Base-by-base conservation (phyloP, 1,140 invertebrate genomes). In the Drosophila repletoides region DNA sequence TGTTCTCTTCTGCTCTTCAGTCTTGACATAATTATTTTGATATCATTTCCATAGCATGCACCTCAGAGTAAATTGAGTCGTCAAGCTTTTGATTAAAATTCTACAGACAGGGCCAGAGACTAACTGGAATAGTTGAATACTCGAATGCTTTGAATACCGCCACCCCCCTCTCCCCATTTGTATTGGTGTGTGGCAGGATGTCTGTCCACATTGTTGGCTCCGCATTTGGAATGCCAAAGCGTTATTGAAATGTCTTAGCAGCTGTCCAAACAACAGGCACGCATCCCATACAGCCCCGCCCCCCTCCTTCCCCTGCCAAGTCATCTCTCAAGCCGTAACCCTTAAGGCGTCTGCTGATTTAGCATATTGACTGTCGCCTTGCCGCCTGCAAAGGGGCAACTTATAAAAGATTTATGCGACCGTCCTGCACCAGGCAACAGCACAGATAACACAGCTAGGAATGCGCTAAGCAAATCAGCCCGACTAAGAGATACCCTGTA, bases 361-460 rank as follows among this genome's bases (percentile, higher is more conserved):
- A 88, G 74, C 84, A 88, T 88, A 88, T 88, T 88, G 84, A 88
- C 84, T 88, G 77, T n/a, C n/a, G n/a, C n/a, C 77, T 87, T 74
- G 64, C 22, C 26, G 41, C 36, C 22, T 26, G 58, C 74, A 75
- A 80, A 80, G 68, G 58, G 46, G 33, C 38, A 75, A 88, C 75
- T 88, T 88, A 88, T 88, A 88, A 48, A 88, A 88, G 84, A 88
- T 88, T 88, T 88, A 88, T 88, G 84, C 60, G 69, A 28, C 48
- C 61, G 67, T 45, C 60, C 67, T 60, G 64, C 60, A 68, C 72
- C 69, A 61, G 73, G 79, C 79, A 77, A 83, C 77, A 73, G 69
- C 72, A 55, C 28, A 83, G 77, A 83, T 83, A n/a, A n/a, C n/a
- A n/a, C n/a, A n/a, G n/a, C n/a, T n/a, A n/a, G n/a, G n/a, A n/a